phyloP scores from a whole-genome alignment of 2,797 vertebrate genomes.

The Erithacus rubecula region DNA sequence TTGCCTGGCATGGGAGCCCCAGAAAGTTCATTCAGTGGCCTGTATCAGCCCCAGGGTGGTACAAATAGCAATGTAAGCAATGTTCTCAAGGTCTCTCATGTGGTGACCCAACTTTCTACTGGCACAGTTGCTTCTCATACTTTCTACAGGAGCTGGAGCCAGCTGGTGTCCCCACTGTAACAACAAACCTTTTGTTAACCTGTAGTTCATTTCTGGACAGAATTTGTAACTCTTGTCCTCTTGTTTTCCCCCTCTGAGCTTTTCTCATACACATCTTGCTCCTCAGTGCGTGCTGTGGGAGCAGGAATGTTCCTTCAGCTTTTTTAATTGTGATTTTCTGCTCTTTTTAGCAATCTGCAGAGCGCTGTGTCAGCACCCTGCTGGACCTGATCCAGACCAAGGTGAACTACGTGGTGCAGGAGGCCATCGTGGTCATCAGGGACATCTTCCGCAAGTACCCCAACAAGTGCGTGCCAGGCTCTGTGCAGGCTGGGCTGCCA shows the following conservation, averaged over 20 bases:
- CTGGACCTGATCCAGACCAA: conserved; percentile 85
- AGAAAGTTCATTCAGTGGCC: background rate
- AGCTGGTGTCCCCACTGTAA: background rate
- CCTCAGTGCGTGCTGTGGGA: background rate
- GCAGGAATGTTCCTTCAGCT: background rate
- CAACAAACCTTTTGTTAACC: background rate
- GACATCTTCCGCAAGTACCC: conserved; percentile 99
- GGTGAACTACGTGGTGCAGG: conserved; percentile 88
- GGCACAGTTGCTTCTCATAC: background rate
- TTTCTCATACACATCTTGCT: background rate
- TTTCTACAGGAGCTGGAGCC: background rate
- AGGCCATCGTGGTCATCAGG: conserved; percentile 97
- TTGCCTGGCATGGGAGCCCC: background rate
- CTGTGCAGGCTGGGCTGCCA: background rate
- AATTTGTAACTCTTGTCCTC: background rate
- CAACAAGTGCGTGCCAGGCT: conserved; percentile 84
- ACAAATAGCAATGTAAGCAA: background rate
- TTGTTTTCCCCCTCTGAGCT: background rate
- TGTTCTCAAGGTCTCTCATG: background rate
- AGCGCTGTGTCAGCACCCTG: conserved; percentile 82
- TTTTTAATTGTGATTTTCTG: background rate
- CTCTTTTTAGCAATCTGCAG: conserved; percentile 76
- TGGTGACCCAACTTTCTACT: background rate
- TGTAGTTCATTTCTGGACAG: background rate
- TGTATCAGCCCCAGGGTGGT: background rate